phyloP scores from a whole-genome alignment of 92 coral and sea anemone species.

The Diadumene lineata region DNA sequence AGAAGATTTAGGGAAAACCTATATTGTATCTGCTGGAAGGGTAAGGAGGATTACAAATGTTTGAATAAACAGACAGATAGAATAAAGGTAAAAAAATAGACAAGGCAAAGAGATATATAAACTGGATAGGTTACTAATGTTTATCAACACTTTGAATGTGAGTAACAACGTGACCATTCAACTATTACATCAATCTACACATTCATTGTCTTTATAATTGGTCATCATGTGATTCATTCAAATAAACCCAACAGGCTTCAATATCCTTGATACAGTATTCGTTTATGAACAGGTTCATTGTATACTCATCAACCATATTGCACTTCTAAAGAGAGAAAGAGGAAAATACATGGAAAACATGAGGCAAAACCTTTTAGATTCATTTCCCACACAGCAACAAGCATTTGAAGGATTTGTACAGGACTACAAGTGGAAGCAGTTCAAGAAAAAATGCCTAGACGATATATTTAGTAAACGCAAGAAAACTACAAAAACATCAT shows the following conservation, averaged over 20 bases:
- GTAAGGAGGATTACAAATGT: slow-evolving; percentile 34
- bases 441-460: slow-evolving; percentile 78
- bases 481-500: slow-evolving; percentile 67
- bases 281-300: slow-evolving; percentile 71
- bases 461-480: slow-evolving; percentile 66
- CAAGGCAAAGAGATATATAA: no score
- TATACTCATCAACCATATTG: slow-evolving; percentile 72
- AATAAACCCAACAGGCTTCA: neutral
- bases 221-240: neutral
- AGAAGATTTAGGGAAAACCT: slow-evolving; percentile 73
- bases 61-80: no score
- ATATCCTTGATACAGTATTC: neutral
- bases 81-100: no score
- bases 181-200: no score
- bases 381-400: slow-evolving; percentile 66
- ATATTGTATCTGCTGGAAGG: slow-evolving; percentile 77
- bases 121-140: no score
- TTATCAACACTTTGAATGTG: no score
- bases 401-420: slow-evolving; percentile 68
- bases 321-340: slow-evolving; percentile 74
- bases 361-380: slow-evolving; percentile 51
- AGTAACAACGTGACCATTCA: no score
- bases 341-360: slow-evolving; percentile 68
- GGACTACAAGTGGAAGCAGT: slow-evolving; percentile 83
- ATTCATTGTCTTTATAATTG: no score